Evolutionary conservation across 2,797 vertebrate genomes (phyloP), one percentile per base, ranked within the genome.

Genomic region (Anguilla megastoma): DNA sequence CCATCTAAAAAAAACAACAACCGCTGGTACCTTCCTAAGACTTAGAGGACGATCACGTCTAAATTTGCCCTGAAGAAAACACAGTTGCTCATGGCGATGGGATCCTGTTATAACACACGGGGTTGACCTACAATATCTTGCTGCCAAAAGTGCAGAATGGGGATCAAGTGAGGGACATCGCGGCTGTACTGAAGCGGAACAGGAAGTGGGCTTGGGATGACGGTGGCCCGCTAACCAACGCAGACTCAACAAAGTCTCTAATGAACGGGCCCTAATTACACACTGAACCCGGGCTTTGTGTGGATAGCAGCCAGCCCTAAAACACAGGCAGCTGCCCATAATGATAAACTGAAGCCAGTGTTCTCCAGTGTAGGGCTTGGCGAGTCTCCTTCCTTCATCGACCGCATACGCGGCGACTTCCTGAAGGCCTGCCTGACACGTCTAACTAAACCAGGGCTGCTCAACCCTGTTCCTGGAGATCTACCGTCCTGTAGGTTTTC

Each of bases 1-100:
- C 88, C 76, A 89, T 90, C 88, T 85, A 83, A 41, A 86, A 88
- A 52, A 71, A 88, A 66, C 48, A 66, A 33, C 48, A 21, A 69
- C 56, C 50, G 45, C 71, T 1, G n/a, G 2, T 50, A 36, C 18
- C 56, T 5, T 24, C 33, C n/a, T 54, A 30, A 1, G 41, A 10
- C 30, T 76, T 41, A 54, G 50, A 24, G 41, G 18, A 82, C 45
- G 2, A 56, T 76, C 2, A 33, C 0, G 58, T 58, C 71, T 58
- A 87, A 80, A 79, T 80, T 27, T 80, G 86, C 56, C 80, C 41
- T 56, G 74, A 87, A 60, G n/a, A 41, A 82, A 82, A 56, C 54
- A 79, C 52, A 41, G 12, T 36, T 79, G 14, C 60, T 71, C 30
- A 24, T 24, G 54, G 45, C 2, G 6, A 54, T 27, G 5, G 16